Conservation (phyloP, 2,888 invertebrate genomes). For the Drosophila meridionalis region DNA sequence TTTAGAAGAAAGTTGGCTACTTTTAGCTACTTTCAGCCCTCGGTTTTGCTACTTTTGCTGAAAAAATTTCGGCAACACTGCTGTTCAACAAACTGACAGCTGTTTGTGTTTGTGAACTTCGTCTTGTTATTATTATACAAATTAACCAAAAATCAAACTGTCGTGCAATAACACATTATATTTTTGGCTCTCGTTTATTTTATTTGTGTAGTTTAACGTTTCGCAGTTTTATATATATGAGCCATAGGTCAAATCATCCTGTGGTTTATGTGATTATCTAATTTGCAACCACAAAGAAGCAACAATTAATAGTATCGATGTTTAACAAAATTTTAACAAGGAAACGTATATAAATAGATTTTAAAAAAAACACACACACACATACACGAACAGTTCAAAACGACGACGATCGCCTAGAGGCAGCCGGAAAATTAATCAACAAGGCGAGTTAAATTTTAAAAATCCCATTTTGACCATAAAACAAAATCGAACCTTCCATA, state of each 20-base stretch:
- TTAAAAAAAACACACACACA: neutral
- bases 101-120: slow-evolving; percentile 37
- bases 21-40: no score
- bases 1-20: no score
- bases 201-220: slow-evolving; percentile 17
- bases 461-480: slow-evolving; percentile 31
- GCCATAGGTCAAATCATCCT: neutral
- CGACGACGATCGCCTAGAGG: slow-evolving; percentile 22
- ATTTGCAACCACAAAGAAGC: slow-evolving; percentile 31
- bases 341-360: slow-evolving; percentile 14
- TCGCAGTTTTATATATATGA: neutral
- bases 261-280: slow-evolving; percentile 48
- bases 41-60: no score
- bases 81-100: slow-evolving; percentile 48
- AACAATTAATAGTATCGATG: slow-evolving; percentile 42
- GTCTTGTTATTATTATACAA: slow-evolving; percentile 56
- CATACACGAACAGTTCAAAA: neutral
- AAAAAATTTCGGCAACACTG: no score
- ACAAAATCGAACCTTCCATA: slow-evolving; percentile 33
- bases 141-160: slow-evolving; percentile 18
- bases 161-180: slow-evolving; percentile 24
- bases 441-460: slow-evolving; percentile 33
- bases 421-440: slow-evolving; percentile 42
- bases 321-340: slow-evolving; percentile 31
- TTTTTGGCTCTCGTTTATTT: slow-evolving; percentile 11